Base-by-base conservation (phyloP, 2,113 vertebrate species). In the Fulmarus glacialis region DNA sequence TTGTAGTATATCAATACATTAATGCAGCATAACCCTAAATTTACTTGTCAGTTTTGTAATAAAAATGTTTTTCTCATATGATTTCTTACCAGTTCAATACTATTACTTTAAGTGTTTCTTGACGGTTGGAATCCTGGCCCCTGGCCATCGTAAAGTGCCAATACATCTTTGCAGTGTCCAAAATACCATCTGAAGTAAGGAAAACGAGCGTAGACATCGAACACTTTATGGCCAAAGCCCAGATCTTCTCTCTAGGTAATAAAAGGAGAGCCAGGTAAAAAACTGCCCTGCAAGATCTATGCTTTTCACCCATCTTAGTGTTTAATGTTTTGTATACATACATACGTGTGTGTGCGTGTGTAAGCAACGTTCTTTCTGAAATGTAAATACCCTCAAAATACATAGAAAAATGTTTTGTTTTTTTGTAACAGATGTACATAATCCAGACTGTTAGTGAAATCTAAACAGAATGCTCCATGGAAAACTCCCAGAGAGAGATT, bases 41-140 rank as follows among this genome's bases (percentile, higher is more conserved):
- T 93, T 83, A 40, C 53, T 82, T 88, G 72, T 92, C 82, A 52
- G 52, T 82, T 93, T 93, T 91, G 82, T 58, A 89, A 60, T 84
- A 81, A 68, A 94, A 98, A 78, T 93, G 36, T 52, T 97, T 97
- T 93, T 94, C 90, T 93, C 79, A 9, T 90, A 45, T 81, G 64
- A 73, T 95, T 89, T 93, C 89, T 96, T 97, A 94, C 89, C 89
- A 75, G 80, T 97, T 95, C 91, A 89, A 71, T 96, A 82, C 80
- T 93, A 7, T 90, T 94, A 89, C n/a, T 97, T 66, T 91, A 82
- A 93, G 66, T 93, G 82, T 93, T 97, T 83, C 81, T 96, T 68
- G 82, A 95, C 15, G 15, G 96, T 91, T 97, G 96, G 90, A 98
- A 93, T 96, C 73, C 82, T 97, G 96, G 86, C 94, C 95, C 80